Evolutionary conservation across 35 echinoderm and acorn worm genomes (phyloP).

Genomic region (Patiria miniata): DNA sequence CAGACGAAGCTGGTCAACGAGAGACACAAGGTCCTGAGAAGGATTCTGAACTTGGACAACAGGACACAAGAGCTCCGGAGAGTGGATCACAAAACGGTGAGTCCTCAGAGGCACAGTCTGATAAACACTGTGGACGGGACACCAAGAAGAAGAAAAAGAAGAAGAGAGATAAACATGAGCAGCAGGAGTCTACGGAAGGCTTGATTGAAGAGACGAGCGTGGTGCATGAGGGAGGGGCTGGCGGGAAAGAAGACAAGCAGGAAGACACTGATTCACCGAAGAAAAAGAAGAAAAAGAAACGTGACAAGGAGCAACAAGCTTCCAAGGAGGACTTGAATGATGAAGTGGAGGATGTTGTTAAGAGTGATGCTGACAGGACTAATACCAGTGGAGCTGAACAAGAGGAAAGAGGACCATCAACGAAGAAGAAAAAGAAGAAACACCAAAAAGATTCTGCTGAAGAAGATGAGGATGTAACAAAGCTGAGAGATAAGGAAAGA

Average conservation of each 20-base stretch:
- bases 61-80: background rate
- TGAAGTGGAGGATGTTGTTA: background rate
- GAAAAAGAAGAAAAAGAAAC: background rate
- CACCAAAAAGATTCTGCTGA: background rate
- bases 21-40: no score
- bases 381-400: background rate
- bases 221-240: background rate
- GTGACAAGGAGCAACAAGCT: background rate
- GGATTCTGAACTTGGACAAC: background rate
- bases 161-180: background rate
- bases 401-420: background rate
- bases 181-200: background rate
- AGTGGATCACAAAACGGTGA: background rate
- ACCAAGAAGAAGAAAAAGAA: slow-evolving; percentile 35
- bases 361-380: background rate
- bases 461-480: background rate
- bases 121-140: background rate
- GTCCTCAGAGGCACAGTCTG: background rate
- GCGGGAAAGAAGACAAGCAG: background rate
- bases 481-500: background rate
- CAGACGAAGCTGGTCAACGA: no score
- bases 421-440: slow-evolving; percentile 16
- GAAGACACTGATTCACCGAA: background rate
- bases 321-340: background rate
- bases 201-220: background rate